Percentiles rank a stretch among this genome's conserved stretches.
These are phyloP conservation scores for Electrophaes corylata DNA, from an alignment of 2,888 invertebrate genomes.

Conservation along the genomic window DNA sequence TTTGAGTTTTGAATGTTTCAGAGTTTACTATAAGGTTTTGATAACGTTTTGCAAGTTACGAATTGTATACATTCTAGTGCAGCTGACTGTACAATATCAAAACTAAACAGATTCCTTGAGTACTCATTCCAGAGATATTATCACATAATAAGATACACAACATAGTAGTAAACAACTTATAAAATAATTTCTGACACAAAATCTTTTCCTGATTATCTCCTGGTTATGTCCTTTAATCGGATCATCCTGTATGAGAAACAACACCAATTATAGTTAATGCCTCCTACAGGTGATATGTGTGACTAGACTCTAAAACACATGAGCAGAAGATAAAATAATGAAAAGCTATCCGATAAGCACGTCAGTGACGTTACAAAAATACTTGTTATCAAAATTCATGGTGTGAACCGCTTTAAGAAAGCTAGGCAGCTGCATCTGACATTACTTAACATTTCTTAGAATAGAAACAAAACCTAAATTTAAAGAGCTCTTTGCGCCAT, in stretches of 20 bases:
- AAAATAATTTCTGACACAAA: not conserved
- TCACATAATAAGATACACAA: not conserved
- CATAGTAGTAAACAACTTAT: not conserved
- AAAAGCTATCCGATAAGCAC: not conserved
- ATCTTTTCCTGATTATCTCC: constrained; percentile 5
- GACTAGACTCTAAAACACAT: constrained; percentile 27
- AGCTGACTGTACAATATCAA: too few species aligned
- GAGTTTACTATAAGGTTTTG: too few species aligned
- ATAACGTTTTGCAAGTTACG: too few species aligned
- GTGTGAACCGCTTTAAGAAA: not conserved
- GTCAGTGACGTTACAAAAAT: constrained; percentile 9
- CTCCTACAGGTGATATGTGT: constrained; percentile 4
- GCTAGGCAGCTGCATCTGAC: constrained; percentile 1
- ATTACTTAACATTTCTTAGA: constrained; percentile 1
- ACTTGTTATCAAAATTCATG: constrained; percentile 9
- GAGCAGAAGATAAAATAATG: constrained; percentile 7
- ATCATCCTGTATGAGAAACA: constrained; percentile 7
- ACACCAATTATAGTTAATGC: not conserved
- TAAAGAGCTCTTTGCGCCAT: constrained; percentile 9
- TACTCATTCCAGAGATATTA: not conserved
- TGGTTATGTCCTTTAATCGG: constrained; percentile 2
- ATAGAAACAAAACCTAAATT: not conserved
- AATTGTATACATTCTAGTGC: too few species aligned
- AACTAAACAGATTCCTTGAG: not conserved
- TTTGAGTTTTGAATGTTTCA: too few species aligned